Evolutionary conservation across 2,797 vertebrate genomes (phyloP), one percentile per base, ranked within the genome.

Genomic region (Onychomys leucogaster): DNA sequence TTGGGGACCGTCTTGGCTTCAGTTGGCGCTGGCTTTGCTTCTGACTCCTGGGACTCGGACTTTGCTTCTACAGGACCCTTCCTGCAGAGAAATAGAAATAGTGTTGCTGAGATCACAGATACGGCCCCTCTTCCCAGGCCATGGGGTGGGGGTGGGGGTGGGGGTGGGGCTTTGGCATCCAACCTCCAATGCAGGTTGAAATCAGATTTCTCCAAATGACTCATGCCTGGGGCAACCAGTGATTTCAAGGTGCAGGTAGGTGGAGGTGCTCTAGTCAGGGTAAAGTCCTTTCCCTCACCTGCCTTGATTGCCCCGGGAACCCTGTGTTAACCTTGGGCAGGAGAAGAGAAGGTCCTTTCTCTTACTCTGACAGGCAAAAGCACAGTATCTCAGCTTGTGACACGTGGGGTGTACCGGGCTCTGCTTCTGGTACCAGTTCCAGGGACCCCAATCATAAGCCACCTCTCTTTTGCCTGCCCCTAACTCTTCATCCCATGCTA

Each of bases 1-100:
- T 99, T 99, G 98, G 99, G 99, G 98, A 99, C 99, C 98, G 99
- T 99, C 98, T 99, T 98, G 97, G 99, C 99, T 98, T 99, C 99
- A 16, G 99, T 98, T 63, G 99, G 97, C 91, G 98, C 98, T 95
- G 99, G 99, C 98, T 99, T 99, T 67, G 98, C 98, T 94, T 99
- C 99, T 55, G 98, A 98, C 90, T 99, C 99, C 96, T 99, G 99
- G 97, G 95, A 96, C 95, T 99, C 99, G 67, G 98, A 98, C 98
- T 99, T 99, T 92, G 99, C 99, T 97, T 99, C 99, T 96, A 99
- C 98, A 32, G 99, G 98, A 97, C 97, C 98, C 97, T 99, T 99
- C 99, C 99, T 99, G 99, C 65, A 21, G 89, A 97, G 95, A 98
- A 94, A 65, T 41, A 46, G 95, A 97, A 96, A 97, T 0, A 90